Evolutionary conservation across 2,888 invertebrate genomes (phyloP), one percentile per base, ranked within the genome.

Genomic region (Agrochola circellaris): DNA sequence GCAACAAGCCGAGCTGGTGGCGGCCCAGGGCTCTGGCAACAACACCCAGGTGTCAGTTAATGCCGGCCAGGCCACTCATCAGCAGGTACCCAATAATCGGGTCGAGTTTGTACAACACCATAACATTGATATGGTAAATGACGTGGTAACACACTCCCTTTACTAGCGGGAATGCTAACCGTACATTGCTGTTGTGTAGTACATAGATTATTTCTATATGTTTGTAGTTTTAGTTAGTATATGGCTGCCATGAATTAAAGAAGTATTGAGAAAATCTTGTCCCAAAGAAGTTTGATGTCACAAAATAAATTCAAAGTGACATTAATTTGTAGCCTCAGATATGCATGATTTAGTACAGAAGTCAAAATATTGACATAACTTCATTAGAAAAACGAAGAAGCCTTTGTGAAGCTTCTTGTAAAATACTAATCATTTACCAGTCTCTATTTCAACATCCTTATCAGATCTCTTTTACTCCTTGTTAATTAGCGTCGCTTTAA

Each of bases 111-210:
- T 97, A 93, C 96, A 96, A 94, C 96, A 97, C 95, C 97, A 97
- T 96, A 96, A 94, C 95, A 95, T 96, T 94, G 96, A 96, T 95
- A 96, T 96, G 96, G 96, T 96, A 96, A 96, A 95, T 96, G 92
- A 94, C 76, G 93, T 94, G 95, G 93, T 95, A 94, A 95, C 93
- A 93, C 91, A 93, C 90, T 92, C 91, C 87, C 85, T 91, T 92
- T 96, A 93, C 88, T 95, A 93, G 94, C 94, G 85, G 93, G 96
- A 95, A 95, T 96, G 96, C 90, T 90, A 87, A 89, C 83, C 73
- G 68, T 91, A 89, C 89, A 83, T 90, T 86, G 93, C 93, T 95
- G 91, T 89, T 89, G 86, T 90, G 89, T 94, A 95, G 93, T 81
- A 81, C 76, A 85, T 85, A 81, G 77, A 82, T 90, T 79, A 64